Evolutionary conservation across 2,113 vertebrate genomes (phyloP), one percentile per base, ranked within the genome.

Genomic region (Pycnonotus jocosus): DNA sequence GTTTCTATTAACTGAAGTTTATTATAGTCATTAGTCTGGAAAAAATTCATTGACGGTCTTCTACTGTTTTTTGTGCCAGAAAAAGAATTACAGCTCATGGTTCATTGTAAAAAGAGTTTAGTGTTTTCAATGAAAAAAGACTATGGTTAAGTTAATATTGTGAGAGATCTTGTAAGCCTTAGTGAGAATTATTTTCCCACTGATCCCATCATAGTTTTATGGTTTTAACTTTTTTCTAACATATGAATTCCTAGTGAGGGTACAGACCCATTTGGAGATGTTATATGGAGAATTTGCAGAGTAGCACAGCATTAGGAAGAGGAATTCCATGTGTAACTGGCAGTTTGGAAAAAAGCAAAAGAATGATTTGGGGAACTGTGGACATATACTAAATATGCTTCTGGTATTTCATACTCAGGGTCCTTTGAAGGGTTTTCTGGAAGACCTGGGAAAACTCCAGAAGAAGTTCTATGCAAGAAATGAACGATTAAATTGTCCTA

Each of bases 401-500:
- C 47, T 95, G 61, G 12, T 94, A 48, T 92, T 96, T 96, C n/a
- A 19, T 81, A 68, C 84, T 80, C 96, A 99, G 99, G 99, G 99
- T 62, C 99, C 99, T 42, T 92, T 99, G 87, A 99, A 99, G 97
- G 97, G 98, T 84, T 99, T 99, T 96, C 97, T 99, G 96, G 99
- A 99, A 98, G 98, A 98, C 20, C 95, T 99, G 50, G 99, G 99
- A 35, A 99, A 98, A 92, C 99, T 99, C 66, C 99, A 99, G 96
- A 99, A 98, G 95, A 99, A 99, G 92, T 99, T 99, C 96, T 99
- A 99, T 51, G 97, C 97, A 80, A 99, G 99, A 98, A 98, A 99
- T 0, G 97, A 99, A 97, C 98, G 99, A 20, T 62, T 99, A 88
- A 96, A 97, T 86, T 99, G 99, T 57, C 99, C 99, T 35, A 99